Conservation (phyloP, 2,888 invertebrate genomes). For the Xanthorhoe designata region DNA sequence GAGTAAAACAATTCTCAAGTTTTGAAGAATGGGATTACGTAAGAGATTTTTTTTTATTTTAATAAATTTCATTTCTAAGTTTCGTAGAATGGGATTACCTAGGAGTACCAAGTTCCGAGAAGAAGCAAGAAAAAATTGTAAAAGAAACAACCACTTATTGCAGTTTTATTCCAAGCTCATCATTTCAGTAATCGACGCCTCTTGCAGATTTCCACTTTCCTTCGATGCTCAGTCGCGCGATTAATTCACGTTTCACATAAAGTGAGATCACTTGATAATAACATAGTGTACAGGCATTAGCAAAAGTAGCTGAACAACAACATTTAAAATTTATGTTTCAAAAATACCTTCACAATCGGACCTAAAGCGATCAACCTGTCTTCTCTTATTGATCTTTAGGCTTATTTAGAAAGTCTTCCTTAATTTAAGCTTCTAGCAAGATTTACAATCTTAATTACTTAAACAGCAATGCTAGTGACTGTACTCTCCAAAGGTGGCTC, state of each 20-base stretch:
- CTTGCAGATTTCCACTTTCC: slow-evolving; percentile 71
- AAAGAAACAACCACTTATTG: slow-evolving; percentile 23
- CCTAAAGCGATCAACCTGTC: neutral
- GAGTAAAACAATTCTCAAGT: too few species aligned
- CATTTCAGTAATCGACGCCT: slow-evolving; percentile 52
- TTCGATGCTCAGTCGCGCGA: slow-evolving; percentile 68
- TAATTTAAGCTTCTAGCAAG: too few species aligned
- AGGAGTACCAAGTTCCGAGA: neutral
- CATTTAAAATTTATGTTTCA: neutral
- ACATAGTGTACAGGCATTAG: slow-evolving; percentile 2
- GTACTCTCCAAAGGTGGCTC: neutral
- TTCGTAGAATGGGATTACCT: too few species aligned
- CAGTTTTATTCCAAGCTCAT: slow-evolving; percentile 31
- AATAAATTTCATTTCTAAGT: neutral
- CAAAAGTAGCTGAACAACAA: slow-evolving; percentile 15
- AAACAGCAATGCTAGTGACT: neutral
- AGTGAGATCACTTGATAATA: slow-evolving; percentile 34
- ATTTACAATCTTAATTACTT: neutral
- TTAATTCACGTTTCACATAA: slow-evolving; percentile 66
- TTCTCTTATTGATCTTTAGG: neutral
- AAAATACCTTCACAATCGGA: neutral
- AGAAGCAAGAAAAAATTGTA: slow-evolving; percentile 7
- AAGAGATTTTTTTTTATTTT: too few species aligned
- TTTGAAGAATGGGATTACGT: too few species aligned
- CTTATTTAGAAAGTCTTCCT: too few species aligned